Evolutionary conservation across 2,888 invertebrate species (phyloP).

Genomic region (Amphipyra tragopoginis): DNA sequence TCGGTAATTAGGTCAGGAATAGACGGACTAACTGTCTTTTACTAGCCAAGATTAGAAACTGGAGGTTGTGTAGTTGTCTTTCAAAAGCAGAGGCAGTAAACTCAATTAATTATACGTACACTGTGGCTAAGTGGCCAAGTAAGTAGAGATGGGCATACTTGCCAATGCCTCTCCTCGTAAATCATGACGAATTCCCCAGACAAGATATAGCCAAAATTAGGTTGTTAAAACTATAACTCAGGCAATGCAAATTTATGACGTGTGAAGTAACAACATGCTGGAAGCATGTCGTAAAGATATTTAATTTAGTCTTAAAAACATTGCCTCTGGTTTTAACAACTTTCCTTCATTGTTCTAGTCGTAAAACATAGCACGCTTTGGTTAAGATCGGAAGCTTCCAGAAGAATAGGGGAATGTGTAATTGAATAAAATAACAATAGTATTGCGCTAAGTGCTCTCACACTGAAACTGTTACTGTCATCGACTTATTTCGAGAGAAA

Average conservation of each 20-base stretch:
- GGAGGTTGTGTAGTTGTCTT: too few relatives aligned
- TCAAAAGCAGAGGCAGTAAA: too few relatives aligned
- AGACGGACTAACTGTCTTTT: too few relatives aligned
- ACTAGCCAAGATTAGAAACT: background rate
- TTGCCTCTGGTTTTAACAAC: background rate
- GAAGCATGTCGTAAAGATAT: background rate
- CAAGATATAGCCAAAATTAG: background rate
- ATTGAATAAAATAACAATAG: too few relatives aligned
- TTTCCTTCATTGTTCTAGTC: background rate
- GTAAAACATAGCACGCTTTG: too few relatives aligned
- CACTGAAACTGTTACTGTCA: too few relatives aligned
- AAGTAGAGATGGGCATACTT: background rate
- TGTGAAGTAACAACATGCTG: background rate
- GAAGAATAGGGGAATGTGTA: too few relatives aligned
- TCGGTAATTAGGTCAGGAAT: constrained; percentile 5
- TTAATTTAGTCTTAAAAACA: background rate
- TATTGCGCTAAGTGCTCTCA: too few relatives aligned
- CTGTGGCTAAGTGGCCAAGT: too few relatives aligned
- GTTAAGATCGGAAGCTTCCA: too few relatives aligned
- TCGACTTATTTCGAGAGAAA: too few relatives aligned
- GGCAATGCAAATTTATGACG: constrained; percentile 2
- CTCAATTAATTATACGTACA: too few relatives aligned
- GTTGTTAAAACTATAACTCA: background rate
- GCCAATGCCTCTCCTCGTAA: constrained; percentile 1
- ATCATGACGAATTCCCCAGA: background rate